phyloP scores from a whole-genome alignment of 2,113 vertebrate species.

The Opisthocomus hoazin region DNA sequence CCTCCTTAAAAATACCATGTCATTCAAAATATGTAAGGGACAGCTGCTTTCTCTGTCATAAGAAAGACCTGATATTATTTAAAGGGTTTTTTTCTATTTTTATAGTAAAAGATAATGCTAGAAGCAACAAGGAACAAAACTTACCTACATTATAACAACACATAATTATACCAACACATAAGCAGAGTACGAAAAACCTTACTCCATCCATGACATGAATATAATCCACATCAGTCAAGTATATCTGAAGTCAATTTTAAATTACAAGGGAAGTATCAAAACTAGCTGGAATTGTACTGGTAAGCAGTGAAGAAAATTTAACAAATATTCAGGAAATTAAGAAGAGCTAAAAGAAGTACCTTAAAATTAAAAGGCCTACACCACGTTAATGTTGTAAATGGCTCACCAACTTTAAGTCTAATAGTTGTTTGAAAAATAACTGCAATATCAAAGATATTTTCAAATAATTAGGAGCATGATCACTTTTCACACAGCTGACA shows the following conservation, averaged over 20 bases:
- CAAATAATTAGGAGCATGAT: background rate
- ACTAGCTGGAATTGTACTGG: background rate
- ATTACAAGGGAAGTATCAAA: background rate
- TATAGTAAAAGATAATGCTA: background rate
- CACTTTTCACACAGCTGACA: background rate
- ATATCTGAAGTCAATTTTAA: background rate
- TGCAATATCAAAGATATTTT: background rate
- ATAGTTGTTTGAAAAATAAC: background rate
- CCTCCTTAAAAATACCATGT: background rate
- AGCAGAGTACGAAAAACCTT: background rate
- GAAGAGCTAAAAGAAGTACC: background rate
- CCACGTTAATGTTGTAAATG: background rate
- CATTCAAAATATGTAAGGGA: background rate
- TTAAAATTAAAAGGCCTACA: background rate
- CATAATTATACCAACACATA: background rate
- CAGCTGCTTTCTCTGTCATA: background rate
- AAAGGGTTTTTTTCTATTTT: background rate
- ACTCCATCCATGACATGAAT: background rate
- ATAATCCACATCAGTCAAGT: background rate
- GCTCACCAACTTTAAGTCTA: background rate
- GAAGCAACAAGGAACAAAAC: background rate
- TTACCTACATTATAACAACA: background rate
- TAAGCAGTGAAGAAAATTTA: background rate
- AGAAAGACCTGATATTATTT: background rate
- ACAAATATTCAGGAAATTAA: background rate